Base-by-base conservation (phyloP, 2,888 invertebrate genomes). In the Mimumesa dahlbomi region DNA sequence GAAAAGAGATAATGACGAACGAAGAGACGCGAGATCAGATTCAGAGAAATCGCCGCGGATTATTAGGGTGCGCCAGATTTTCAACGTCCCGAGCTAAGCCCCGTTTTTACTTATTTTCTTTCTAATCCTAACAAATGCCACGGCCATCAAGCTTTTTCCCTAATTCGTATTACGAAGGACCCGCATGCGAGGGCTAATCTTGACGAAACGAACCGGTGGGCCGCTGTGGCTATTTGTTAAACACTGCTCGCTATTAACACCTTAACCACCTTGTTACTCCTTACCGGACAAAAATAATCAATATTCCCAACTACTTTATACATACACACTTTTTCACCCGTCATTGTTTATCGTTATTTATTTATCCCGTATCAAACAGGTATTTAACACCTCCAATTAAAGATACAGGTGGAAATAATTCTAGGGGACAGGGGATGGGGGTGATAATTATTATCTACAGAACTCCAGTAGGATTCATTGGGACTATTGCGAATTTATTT, bases 111-210 rank as follows among this genome's bases (percentile, higher is more conserved):
- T 75, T 67, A 71, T 78, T 69, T 73, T 49, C 67, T 73, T 74
- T 74, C 72, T 84, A 85, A 86, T 82, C 85, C 76, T 85, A 85
- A 86, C 81, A 85, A 85, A 87, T 87, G 81, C 66, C 77, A 66
- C 63, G 72, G 70, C 73, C 75, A 73, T 80, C 76, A 75, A 74
- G 67, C 73, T 82, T 83, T 81, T 83, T 80, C 81, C 78, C 79
- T 79, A 84, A 85, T 85, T 85, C 83, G 82, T 80, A 75, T 70
- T 31, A 45, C 72, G 61, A 57, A 49, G 65, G 64, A 61, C 85
- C 84, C 85, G 85, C 85, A 85, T 84, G 74, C 74, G 73, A 75
- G 77, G 67, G 53, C 62, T 84, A 85, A 84, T 82, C 85, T 69
- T 84, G 85, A 85, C 82, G 75, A 74, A 85, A 78, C 82, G 82